Evolutionary conservation across 92 coral and sea anemone genomes (phyloP).

Genomic region (Siderastrea radians): DNA sequence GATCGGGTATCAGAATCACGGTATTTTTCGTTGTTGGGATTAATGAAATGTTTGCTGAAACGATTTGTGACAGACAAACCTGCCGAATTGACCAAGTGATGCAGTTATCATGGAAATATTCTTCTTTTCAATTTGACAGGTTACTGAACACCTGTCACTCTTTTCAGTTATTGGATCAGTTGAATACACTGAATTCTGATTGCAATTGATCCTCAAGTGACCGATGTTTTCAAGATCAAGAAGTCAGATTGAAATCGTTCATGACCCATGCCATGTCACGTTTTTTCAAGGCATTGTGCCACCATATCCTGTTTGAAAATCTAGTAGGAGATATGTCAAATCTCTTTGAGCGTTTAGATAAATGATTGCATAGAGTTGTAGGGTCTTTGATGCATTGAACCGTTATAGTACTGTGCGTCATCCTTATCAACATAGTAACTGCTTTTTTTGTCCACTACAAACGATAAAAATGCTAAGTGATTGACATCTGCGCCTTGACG

Average conservation of each 20-base stretch:
- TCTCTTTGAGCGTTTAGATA: not conserved
- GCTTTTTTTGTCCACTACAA: not conserved
- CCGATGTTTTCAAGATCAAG: not conserved
- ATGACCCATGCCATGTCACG: not conserved
- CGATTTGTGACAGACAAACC: constrained; percentile 15
- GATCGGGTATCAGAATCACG: not conserved
- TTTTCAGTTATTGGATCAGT: not conserved
- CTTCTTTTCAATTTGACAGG: not conserved
- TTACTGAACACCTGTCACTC: not conserved
- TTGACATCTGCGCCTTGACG: not conserved
- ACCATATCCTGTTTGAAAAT: constrained; percentile 4
- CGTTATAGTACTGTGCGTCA: not conserved
- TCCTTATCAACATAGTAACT: constrained; percentile 6
- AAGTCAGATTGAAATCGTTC: not conserved
- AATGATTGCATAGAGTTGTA: not conserved
- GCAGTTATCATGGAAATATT: not conserved
- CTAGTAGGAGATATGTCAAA: constrained; percentile 3
- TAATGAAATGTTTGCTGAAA: not conserved
- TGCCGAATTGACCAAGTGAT: not conserved
- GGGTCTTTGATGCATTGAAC: not conserved
- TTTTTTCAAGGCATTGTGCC: not conserved
- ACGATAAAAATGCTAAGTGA: not conserved
- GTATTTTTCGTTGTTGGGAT: not conserved
- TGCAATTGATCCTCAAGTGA: not conserved
- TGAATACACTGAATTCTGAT: not conserved